phyloP scores from a whole-genome alignment of 1,140 invertebrate genomes.

The Zaprionus vittiger region DNA sequence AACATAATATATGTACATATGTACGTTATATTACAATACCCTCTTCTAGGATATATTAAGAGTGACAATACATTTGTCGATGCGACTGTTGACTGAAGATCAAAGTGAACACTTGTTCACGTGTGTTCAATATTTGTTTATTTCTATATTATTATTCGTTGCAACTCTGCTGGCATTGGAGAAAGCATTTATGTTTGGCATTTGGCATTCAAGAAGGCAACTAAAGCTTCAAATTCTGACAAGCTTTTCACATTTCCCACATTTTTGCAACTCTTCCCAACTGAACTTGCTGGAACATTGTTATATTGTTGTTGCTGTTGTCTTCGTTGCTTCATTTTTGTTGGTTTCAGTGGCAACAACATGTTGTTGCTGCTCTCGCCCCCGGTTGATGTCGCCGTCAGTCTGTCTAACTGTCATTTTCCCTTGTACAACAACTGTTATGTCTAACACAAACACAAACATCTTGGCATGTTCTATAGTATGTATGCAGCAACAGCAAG shows the following conservation, averaged over 20 bases:
- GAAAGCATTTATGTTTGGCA: conserved; percentile 44
- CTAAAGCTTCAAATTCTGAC: conserved; percentile 74
- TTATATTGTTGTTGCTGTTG: conserved; percentile 12
- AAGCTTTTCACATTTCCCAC: conserved; percentile 76
- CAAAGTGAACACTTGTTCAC: neutral
- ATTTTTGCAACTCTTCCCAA: conserved; percentile 25
- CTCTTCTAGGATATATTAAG: neutral
- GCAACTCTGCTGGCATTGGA: conserved; percentile 25
- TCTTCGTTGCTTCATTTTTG: conserved; percentile 4
- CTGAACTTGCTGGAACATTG: conserved; percentile 39
- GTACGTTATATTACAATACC: neutral
- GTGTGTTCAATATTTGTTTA: neutral
- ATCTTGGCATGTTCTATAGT: neutral
- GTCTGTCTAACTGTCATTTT: conserved; percentile 63
- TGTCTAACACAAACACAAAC: conserved; percentile 36
- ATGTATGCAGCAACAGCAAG: neutral
- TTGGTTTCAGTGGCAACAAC: conserved; percentile 31
- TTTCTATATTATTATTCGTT: neutral
- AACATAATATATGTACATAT: too few relatives aligned
- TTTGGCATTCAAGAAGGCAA: conserved; percentile 68
- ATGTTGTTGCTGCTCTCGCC: conserved; percentile 56
- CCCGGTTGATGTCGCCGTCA: conserved; percentile 33
- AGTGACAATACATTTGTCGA: conserved; percentile 13
- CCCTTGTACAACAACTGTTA: conserved; percentile 55
- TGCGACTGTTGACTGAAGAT: conserved; percentile 12